phyloP scores from a whole-genome alignment of 64 coral and sea anemone species.

The Trachythela sp. region DNA sequence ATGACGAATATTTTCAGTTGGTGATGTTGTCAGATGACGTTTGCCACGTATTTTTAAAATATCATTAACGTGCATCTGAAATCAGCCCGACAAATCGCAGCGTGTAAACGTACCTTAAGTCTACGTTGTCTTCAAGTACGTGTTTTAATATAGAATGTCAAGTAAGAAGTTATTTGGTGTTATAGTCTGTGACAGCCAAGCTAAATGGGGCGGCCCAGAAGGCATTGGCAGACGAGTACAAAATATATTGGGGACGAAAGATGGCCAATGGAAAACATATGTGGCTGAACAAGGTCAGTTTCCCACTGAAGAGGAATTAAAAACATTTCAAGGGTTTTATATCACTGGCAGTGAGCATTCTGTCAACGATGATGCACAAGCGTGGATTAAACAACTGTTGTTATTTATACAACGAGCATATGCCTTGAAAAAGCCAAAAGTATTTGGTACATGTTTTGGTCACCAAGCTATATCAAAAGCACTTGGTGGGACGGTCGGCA shows the following conservation, averaged over 20 bases:
- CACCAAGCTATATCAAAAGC: slow-evolving; percentile 38
- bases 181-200: slow-evolving; percentile 14
- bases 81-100: no score
- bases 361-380: slow-evolving; percentile 26
- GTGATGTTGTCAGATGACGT: no score
- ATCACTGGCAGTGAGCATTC: slow-evolving; percentile 40
- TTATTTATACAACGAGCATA: slow-evolving; percentile 19
- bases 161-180: slow-evolving; percentile 35
- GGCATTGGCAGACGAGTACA: background rate
- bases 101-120: no score
- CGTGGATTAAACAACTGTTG: slow-evolving; percentile 34
- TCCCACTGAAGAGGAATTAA: slow-evolving; percentile 29
- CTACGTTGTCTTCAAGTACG: no score
- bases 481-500: slow-evolving; percentile 39
- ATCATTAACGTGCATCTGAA: no score
- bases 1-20: no score
- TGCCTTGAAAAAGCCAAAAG: slow-evolving; percentile 15
- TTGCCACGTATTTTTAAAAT: no score
- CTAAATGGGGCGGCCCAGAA: slow-evolving; percentile 38
- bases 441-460: slow-evolving; percentile 30
- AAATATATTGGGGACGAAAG: background rate
- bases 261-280: background rate
- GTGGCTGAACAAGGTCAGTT: background rate
- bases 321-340: slow-evolving; percentile 30
- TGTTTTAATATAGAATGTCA: no score